Percentiles rank a stretch among this genome's conserved stretches.
These are phyloP conservation scores for Sylvilagus bachmani DNA, from an alignment of 2,113 vertebrate genomes.

Conservation along the genomic window DNA sequence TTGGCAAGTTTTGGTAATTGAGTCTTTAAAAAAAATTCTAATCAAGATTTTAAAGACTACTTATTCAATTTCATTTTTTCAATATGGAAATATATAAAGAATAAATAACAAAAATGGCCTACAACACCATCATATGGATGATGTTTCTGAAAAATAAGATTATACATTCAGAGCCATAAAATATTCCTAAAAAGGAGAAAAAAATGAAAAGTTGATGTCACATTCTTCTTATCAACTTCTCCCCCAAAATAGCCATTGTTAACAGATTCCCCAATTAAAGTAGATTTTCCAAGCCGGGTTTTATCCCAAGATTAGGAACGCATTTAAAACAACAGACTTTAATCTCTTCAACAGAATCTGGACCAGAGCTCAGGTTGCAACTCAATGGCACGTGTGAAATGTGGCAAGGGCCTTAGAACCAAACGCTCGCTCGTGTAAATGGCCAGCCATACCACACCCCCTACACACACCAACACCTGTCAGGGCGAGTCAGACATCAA, in stretches of 20 bases:
- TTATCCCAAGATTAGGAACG: neutral
- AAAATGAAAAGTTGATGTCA: neutral
- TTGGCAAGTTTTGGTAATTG: constrained; percentile 58
- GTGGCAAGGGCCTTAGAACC: neutral
- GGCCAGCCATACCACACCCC: accelerated
- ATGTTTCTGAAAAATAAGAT: constrained; percentile 16
- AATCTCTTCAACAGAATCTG: constrained; percentile 51
- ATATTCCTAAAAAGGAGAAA: neutral
- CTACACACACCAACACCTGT: neutral
- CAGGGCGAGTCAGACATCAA: constrained; percentile 31
- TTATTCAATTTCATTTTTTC: constrained; percentile 28
- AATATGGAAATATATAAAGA: constrained; percentile 31
- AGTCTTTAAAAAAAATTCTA: constrained; percentile 38
- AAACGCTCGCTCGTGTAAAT: no score
- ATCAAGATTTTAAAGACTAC: constrained; percentile 43
- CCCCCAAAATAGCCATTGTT: neutral
- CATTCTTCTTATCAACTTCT: neutral
- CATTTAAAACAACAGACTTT: constrained; percentile 46
- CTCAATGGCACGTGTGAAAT: neutral
- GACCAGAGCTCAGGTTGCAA: constrained; percentile 7
- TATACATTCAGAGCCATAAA: constrained; percentile 6
- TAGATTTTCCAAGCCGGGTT: neutral
- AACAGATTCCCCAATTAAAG: neutral
- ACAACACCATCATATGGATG: neutral
- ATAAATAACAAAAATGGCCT: constrained; percentile 9